A percentile compares a stretch with the other conserved stretches of the same genome.
phyloP scores from a whole-genome alignment of 2,797 vertebrate species.

The Sebastes dallii region DNA sequence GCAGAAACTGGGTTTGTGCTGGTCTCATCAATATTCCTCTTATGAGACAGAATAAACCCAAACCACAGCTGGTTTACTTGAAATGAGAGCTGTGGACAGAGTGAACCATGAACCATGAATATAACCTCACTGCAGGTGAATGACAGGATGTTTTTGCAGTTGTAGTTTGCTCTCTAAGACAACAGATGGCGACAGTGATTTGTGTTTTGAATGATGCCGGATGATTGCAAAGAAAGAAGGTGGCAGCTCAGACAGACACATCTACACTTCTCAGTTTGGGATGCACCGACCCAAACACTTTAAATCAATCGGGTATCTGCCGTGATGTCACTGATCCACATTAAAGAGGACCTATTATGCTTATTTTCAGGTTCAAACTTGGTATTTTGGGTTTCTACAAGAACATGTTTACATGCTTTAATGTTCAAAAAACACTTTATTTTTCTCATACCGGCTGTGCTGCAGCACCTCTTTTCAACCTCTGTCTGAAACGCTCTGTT shows the following conservation, averaged over 20 bases:
- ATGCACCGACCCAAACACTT: not conserved
- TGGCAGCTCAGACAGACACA: not conserved
- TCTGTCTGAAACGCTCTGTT: too few species aligned
- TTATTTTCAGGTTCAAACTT: too few species aligned
- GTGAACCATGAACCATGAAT: constrained; percentile 10
- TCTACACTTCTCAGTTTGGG: not conserved
- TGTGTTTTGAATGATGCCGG: not conserved
- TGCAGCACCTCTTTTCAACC: too few species aligned
- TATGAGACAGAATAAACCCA: constrained; percentile 22
- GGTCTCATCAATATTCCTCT: constrained; percentile 47
- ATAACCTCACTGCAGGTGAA: constrained; percentile 8
- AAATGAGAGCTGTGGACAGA: constrained; percentile 44
- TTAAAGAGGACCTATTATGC: not conserved
- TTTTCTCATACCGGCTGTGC: too few species aligned
- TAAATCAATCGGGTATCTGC: not conserved
- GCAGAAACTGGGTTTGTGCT: constrained; percentile 65
- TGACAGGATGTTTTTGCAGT: constrained; percentile 9
- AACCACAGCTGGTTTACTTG: constrained; percentile 1
- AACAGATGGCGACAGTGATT: constrained; percentile 57
- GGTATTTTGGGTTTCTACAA: too few species aligned
- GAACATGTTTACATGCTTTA: too few species aligned
- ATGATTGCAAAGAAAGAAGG: not conserved
- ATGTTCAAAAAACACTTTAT: too few species aligned
- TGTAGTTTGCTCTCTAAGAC: constrained; percentile 49
- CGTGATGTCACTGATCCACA: not conserved